Evolutionary conservation across 2,888 invertebrate species (phyloP), one percentile per base, ranked within the genome.

Genomic region (Ametastegia equiseti): DNA sequence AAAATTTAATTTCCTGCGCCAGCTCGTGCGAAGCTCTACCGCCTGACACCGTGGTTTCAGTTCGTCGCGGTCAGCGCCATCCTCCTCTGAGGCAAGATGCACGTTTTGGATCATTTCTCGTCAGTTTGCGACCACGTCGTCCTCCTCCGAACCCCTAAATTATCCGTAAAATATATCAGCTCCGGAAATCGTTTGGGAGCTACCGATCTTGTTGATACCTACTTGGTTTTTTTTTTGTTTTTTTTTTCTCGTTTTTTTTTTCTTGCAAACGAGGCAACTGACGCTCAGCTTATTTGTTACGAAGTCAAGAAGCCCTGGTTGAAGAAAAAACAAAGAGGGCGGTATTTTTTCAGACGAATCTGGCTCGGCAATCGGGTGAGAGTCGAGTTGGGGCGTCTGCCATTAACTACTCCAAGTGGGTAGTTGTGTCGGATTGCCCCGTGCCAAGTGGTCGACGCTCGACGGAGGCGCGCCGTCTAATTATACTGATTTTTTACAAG

Each of bases 1-100:
- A 42, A 60, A 78, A 63, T 78, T 78, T 60, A 78, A 78, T 39
- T 78, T 78, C 60, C 75, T 75, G 78, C 78, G 60, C 42, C 57
- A 78, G 60, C 60, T 63, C 78, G 78, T 60, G 60, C 42, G 47
- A 42, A 39, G 60, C 63, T n/a, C n/a, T 15, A 30, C 60, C 60
- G 60, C 60, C 78, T 42, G 63, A 63, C 63, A 78, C 57, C 78
- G 27, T 42, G 42, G 78, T 78, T 45, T 39, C 42, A 78, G 60
- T 42, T 78, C 78, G 60, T 78, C 45, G 78, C 30, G 63, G 60
- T 57, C 78, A 60, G 33, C 78, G 33, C 78, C 78, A 75, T 75
- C 19, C 54, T 60, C 57, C 42, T 75, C 42, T n/a, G 42, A n/a
- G 60, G 23, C 60, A 45, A 78, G 60, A 45, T 78, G 78, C 54